Evolutionary conservation across 2,797 vertebrate species (phyloP), one percentile per base, ranked within the genome.

Genomic region (Tympanoctomys barrerae): DNA sequence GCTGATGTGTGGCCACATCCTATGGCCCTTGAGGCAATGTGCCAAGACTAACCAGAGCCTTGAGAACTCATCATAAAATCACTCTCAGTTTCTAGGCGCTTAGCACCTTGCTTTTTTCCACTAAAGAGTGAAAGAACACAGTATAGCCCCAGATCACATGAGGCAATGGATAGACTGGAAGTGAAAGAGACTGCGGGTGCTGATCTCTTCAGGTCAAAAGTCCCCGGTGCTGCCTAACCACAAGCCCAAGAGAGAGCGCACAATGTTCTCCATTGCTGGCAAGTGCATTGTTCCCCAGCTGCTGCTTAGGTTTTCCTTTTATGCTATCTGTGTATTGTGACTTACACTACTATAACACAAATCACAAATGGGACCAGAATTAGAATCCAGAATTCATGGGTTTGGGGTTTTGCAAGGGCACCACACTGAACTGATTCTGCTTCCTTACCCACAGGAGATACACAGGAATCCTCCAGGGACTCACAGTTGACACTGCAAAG

Each of bases 1-100:
- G 0, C 5, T 0, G 8, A 0, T 11, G 11, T 1, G 28, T 28
- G 31, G 21, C 42, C 1, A 1, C 16, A 0, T 2, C 1, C 0
- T 0, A 11, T 6, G 22, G 1, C 4, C 11, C 10, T 54, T 28
- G 5, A 0, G 2, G 21, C 3, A n/a, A 49, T 42, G 4, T 11
- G 1, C 1, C 0, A 0, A 22, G 68, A 14, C 6, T 12, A 54
- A 33, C 13, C 49, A 36, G 62, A 93, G 54, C 5, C 14, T 46
- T 28, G 78, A 33, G 2, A 3, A 0, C 0, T 7, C 5, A 1
- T 2, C 7, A 49, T 7, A 11, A 31, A 19, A 39, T 0, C 80
- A 10, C 11, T 42, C 57, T 33, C 24, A 5, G 33, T 5, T 3
- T 16, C 46, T 1, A 11, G 36, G 64, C 12, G 16, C 16, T 73